Evolutionary conservation across 2,113 vertebrate genomes (phyloP), one percentile per base, ranked within the genome.

Genomic region (Tamias sibiricus): DNA sequence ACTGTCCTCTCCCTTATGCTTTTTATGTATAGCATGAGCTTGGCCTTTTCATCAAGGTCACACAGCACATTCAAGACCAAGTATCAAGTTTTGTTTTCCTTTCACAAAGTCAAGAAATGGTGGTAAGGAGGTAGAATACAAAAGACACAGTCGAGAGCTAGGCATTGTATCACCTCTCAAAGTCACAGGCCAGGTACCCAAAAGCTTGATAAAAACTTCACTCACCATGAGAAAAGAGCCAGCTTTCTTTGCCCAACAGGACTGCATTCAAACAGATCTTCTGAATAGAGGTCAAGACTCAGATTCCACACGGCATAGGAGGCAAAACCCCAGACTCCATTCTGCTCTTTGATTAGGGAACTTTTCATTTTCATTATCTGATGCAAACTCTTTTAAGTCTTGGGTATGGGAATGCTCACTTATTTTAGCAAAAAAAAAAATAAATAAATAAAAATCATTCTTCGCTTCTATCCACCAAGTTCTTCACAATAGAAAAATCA

Each of bases 201-300:
- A 94, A 69, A 17, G 1, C 35, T 75, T 64, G n/a, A 4, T 44
- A 8, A 30, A 62, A 19, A 47, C 32, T 90, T 26, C 26, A 4
- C 32, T 68, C 86, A 10, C n/a, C 24, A 8, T 5, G 5, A 1
- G 2, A 13, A 54, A 12, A 26, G 7, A 5, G 7, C 30, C 14
- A 68, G 14, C 20, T n/a, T 52, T 76, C 44, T 85, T 76, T 82
- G 84, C 16, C 20, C 26, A 54, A 1, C 4, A 37, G 1, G 7
- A 69, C 0, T 35, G 0, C 7, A 69, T 84, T 83, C 1, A 82
- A 59, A 19, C 8, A 19, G 2, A 28, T n/a, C 4, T 66, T 68
- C 42, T 0, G 0, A 7, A 10, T 14, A 8, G 28, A 82, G 11
- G 1, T 8, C 6, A 90, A 49, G 8, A 42, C 0, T 28, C 14